phyloP scores from a whole-genome alignment of 1,140 invertebrate species.

The Leptopilina boulardi region DNA sequence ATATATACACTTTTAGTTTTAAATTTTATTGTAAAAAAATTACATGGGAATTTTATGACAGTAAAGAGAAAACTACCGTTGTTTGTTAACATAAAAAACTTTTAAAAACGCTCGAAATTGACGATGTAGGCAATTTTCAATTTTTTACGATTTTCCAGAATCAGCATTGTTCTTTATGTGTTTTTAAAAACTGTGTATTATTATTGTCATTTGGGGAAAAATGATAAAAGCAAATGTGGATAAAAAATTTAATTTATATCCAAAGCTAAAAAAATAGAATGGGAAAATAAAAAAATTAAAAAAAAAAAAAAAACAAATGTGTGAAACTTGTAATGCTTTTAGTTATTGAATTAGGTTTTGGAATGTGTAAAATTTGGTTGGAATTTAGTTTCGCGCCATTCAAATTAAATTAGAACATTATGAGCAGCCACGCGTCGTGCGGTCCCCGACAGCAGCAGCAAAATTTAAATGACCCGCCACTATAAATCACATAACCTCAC shows the following conservation, averaged over 20 bases:
- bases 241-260: too few species aligned
- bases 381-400: constrained; percentile 23
- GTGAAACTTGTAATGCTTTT: not conserved
- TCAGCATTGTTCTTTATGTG: not conserved
- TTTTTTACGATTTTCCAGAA: constrained; percentile 9
- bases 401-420: constrained; percentile 31
- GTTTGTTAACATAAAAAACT: not conserved
- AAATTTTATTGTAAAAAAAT: constrained; percentile 1
- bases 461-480: constrained; percentile 27
- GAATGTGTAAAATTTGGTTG: not conserved
- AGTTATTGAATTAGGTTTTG: constrained; percentile 5
- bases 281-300: not conserved
- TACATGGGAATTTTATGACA: constrained; percentile 15
- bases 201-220: not conserved
- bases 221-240: too few species aligned
- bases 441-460: not conserved
- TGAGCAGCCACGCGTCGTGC: constrained; percentile 23
- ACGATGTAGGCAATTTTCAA: not conserved
- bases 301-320: not conserved
- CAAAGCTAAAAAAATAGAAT: not conserved
- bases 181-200: not conserved
- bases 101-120: not conserved
- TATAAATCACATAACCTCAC: constrained; percentile 23
- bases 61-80: not conserved
- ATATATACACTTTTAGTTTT: not conserved